phyloP scores from a whole-genome alignment of 1,140 invertebrate genomes.

The Aradophagus sp. region DNA sequence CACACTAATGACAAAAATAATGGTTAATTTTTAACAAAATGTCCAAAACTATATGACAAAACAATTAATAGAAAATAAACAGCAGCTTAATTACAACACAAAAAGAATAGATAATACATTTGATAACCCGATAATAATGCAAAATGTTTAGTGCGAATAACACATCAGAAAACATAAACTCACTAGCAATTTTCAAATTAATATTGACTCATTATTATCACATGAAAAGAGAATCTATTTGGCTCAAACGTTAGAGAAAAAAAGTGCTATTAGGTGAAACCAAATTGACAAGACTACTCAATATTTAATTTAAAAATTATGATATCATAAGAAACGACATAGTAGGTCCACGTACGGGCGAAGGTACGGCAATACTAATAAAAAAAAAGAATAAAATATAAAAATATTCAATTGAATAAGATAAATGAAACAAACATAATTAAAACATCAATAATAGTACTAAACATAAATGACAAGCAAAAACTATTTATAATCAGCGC shows the following conservation, averaged over 20 bases:
- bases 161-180: constrained; percentile 47
- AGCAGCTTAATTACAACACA: no score
- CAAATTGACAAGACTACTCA: constrained; percentile 32
- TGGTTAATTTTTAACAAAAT: no score
- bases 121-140: neutral
- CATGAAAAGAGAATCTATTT: no score
- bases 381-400: constrained; percentile 13
- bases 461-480: no score
- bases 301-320: constrained; percentile 29
- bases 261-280: constrained; percentile 45
- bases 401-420: no score
- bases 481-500: no score
- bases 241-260: neutral
- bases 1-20: no score
- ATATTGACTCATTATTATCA: neutral
- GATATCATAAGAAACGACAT: constrained; percentile 31
- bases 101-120: no score
- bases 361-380: constrained; percentile 41
- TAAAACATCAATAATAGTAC: no score
- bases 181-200: constrained; percentile 28
- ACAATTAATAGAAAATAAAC: no score
- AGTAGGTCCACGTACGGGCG: constrained; percentile 16
- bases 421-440: no score
- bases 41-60: no score
- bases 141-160: neutral